Base-by-base conservation (phyloP, 1,140 invertebrate species). In the Zeugodacus cucurbitae region DNA sequence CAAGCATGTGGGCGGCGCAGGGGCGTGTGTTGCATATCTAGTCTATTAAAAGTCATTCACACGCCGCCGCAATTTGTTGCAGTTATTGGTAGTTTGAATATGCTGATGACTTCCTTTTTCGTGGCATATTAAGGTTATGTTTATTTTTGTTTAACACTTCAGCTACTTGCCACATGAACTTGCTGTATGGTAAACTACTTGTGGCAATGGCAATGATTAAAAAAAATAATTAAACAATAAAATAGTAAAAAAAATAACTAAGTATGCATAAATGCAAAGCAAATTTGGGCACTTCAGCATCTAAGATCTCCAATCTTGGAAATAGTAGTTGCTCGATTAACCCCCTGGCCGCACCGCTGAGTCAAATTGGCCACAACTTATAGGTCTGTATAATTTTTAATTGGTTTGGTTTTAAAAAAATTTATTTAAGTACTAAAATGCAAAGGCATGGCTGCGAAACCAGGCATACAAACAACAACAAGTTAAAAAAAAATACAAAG, bases 81-180 rank as follows among this genome's bases (percentile, higher is more conserved):
- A 41, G 70, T 41, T 8, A 74, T 74, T 26, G 70, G 22, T 34
- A 20, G 70, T 74, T 74, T 44, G 34, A 74, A 74, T 29, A 34
- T 8, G 70, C 29, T 74, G 70, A 74, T 44, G 37, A 74, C 70
- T 74, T 74, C 70, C 70, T 74, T 41, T 74, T 74, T n/a, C 37
- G 37, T 67, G 64, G 29, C 64, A 67, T 32, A 32, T 32, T 29
- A 17, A 29, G 3, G 64, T 67, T 67, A 32, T 1, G n/a, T 62
- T 64, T 26, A 14, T 11, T 32, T 26, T 32, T 26, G 14, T 34
- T 67, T 32, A 2, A 1, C 32, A 5, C 29, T 67, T 14, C 11
- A 32, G 22, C 1, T 3, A 67, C 32, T 62, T 32, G 64, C 3
- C 64, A 67, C 29, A 34, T 67, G 62, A 26, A 67, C 29, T 32